Conservation (phyloP, 2,888 invertebrate genomes). For the Trachelus iudaicus region DNA sequence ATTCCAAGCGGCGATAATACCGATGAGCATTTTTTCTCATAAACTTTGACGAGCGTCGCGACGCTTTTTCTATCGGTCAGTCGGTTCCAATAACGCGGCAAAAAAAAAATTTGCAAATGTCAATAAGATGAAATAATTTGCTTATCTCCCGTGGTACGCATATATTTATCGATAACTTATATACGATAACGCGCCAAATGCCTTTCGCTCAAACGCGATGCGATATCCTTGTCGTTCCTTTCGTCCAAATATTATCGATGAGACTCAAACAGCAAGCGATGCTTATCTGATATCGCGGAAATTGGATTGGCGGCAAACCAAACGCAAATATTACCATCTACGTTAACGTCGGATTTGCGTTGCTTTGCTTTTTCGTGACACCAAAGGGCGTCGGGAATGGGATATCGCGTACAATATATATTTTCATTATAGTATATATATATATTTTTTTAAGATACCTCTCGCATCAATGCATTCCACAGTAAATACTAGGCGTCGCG, state of each 20-base stretch:
- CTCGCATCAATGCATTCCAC: slow-evolving; percentile 8
- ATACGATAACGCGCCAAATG: neutral
- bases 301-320: slow-evolving; percentile 38
- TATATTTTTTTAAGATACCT: slow-evolving; percentile 22
- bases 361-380: neutral
- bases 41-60: too few species aligned
- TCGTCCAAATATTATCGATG: slow-evolving; percentile 29
- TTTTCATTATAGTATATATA: slow-evolving; percentile 11
- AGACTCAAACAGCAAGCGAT: slow-evolving; percentile 33
- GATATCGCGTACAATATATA: neutral
- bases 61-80: neutral
- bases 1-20: neutral
- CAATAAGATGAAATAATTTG: neutral
- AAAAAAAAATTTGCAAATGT: neutral
- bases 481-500: too few species aligned
- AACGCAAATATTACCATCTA: slow-evolving; percentile 17
- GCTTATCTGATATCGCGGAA: slow-evolving; percentile 32
- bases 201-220: neutral
- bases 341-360: neutral
- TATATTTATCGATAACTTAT: neutral
- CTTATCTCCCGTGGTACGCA: neutral
- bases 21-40: too few species aligned
- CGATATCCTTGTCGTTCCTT: neutral
- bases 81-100: neutral
- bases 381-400: neutral